These are phyloP conservation scores for Condylura cristata DNA, from an alignment of 2,113 vertebrate genomes.

Conservation along the genomic window DNA sequence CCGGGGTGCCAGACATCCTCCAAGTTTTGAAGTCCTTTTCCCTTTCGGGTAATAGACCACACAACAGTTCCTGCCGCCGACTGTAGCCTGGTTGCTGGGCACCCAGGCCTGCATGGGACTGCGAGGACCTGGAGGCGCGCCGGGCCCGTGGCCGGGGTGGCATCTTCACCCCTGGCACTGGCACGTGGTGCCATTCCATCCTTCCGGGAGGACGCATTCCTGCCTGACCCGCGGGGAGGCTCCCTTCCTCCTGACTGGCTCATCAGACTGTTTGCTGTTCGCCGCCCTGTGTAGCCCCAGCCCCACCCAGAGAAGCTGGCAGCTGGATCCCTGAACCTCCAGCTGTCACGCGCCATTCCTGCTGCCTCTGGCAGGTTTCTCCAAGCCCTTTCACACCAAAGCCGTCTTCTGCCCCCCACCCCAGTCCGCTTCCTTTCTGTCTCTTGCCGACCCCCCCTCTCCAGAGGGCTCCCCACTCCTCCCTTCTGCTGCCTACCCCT, in stretches of 20 bases:
- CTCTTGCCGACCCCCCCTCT: background rate
- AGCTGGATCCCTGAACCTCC: background rate
- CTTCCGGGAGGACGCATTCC: background rate
- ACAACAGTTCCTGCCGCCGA: accelerated
- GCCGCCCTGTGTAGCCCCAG: background rate
- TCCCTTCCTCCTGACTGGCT: background rate
- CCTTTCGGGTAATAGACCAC: background rate
- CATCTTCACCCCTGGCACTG: background rate
- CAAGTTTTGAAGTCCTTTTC: background rate
- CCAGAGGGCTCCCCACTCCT: background rate
- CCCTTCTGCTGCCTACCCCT: background rate
- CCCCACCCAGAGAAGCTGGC: background rate
- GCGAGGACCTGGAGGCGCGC: accelerated
- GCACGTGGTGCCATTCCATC: background rate
- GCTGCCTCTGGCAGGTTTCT: background rate
- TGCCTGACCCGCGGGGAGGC: background rate
- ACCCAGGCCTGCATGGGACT: accelerated
- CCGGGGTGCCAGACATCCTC: background rate
- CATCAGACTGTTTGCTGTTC: accelerated
- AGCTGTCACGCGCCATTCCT: background rate
- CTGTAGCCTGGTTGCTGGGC: background rate
- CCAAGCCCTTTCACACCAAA: accelerated
- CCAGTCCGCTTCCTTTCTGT: background rate
- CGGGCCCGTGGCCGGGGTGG: accelerated
- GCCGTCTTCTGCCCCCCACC: background rate